Evolutionary conservation across 2,888 invertebrate species (phyloP).

Genomic region (Dasysyrphus albostriatus): DNA sequence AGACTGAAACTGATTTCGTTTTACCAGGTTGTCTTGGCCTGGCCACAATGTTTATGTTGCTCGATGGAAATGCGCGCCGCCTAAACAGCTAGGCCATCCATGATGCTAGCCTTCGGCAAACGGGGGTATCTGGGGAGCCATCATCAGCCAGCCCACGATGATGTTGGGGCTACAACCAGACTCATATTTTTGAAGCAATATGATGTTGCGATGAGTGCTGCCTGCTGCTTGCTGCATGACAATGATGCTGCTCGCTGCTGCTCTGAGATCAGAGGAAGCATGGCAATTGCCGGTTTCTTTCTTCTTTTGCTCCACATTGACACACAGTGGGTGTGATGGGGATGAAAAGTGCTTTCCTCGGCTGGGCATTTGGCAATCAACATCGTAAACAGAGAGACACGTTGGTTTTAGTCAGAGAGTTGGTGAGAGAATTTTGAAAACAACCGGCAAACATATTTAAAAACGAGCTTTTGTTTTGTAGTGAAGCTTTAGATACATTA

Average conservation of each 20-base stretch:
- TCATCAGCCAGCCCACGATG: conserved; percentile 7
- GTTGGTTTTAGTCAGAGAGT: background rate
- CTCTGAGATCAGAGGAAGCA: conserved; percentile 24
- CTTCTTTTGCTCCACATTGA: conserved; percentile 4
- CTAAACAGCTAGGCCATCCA: background rate
- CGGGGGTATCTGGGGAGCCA: background rate
- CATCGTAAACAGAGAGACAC: conserved; percentile 64
- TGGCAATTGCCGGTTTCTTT: conserved; percentile 60
- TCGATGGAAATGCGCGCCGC: conserved; percentile 47
- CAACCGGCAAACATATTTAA: background rate
- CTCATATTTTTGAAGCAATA: conserved; percentile 13
- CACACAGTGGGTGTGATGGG: conserved; percentile 45
- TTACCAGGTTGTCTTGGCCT: conserved; percentile 43
- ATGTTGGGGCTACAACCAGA: background rate
- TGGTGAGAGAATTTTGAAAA: conserved; percentile 17
- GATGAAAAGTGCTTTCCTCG: conserved; percentile 51
- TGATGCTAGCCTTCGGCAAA: conserved; percentile 11
- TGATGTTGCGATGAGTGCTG: background rate
- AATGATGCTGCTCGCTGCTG: background rate
- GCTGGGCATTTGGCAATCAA: background rate
- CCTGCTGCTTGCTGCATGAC: background rate
- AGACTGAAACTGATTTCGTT: conserved; percentile 63
- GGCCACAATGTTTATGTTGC: conserved; percentile 73
- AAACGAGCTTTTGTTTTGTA: conserved; percentile 36
- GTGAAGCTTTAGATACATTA: conserved; percentile 1